phyloP scores from a whole-genome alignment of 2,797 vertebrate species.

The Falco berigora region DNA sequence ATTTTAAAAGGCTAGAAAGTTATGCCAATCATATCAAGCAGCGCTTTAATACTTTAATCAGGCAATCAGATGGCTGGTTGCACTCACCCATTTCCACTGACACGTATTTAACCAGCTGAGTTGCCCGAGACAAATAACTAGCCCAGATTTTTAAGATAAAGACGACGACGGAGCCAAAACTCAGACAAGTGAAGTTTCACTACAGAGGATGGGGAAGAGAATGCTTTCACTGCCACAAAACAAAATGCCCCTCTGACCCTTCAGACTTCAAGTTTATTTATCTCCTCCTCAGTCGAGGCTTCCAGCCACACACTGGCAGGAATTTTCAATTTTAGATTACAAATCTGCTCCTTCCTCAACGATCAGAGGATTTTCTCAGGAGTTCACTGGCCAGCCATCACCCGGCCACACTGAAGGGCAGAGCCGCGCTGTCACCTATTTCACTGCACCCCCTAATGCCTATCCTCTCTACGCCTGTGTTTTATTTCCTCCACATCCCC shows the following conservation, averaged over 20 bases:
- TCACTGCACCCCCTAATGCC: rapidly evolving
- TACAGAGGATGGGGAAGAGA: not conserved
- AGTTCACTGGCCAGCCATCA: not conserved
- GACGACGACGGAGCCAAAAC: not conserved
- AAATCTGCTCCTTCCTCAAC: not conserved
- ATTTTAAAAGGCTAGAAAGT: not conserved
- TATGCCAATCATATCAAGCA: not conserved
- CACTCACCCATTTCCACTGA: not conserved
- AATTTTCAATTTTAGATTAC: not conserved
- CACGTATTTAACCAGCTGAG: not conserved
- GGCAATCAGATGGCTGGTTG: not conserved
- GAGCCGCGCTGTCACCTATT: not conserved
- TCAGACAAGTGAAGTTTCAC: not conserved
- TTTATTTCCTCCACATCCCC: not conserved
- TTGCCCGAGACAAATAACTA: not conserved
- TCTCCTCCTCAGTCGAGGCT: not conserved
- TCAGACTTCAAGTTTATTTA: not conserved
- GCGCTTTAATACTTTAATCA: not conserved
- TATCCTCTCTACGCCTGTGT: rapidly evolving
- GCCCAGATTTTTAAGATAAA: not conserved
- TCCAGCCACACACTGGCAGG: not conserved
- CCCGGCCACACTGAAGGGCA: not conserved
- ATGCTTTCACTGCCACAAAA: not conserved
- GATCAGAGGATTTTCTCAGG: not conserved
- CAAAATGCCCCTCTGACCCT: not conserved